phyloP scores from a whole-genome alignment of 2,113 vertebrate species.

The Pelecanus crispus region DNA sequence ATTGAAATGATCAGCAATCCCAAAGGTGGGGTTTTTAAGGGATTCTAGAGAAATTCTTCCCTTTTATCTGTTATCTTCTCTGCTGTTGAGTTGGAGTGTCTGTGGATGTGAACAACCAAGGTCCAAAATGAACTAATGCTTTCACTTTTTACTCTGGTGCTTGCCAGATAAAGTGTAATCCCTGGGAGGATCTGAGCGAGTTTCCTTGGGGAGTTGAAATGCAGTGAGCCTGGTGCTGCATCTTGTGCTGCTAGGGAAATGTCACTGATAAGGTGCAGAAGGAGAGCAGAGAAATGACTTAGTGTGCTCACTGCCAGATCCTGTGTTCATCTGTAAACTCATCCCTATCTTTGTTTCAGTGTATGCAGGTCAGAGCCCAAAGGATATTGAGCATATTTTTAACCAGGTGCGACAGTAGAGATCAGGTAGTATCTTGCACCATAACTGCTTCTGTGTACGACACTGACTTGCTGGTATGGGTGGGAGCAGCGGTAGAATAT shows the following conservation, averaged over 20 bases:
- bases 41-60: conserved; percentile 4
- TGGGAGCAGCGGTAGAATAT: not conserved
- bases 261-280: conserved; percentile 73
- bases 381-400: conserved; percentile 48
- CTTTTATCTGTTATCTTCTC: conserved; percentile 8
- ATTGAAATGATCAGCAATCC: not conserved
- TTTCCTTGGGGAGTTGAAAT: conserved; percentile 71
- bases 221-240: conserved; percentile 58
- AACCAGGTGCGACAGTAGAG: conserved; percentile 31
- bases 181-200: conserved; percentile 57
- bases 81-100: conserved; percentile 36
- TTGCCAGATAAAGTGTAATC: conserved; percentile 62
- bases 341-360: conserved; percentile 60
- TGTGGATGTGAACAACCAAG: conserved; percentile 45
- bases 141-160: conserved; percentile 63
- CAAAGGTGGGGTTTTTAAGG: not conserved
- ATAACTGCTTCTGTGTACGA: not conserved
- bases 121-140: conserved; percentile 55
- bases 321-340: conserved; percentile 53
- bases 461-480: not conserved
- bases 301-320: conserved; percentile 26
- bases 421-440: not conserved
- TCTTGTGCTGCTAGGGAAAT: conserved; percentile 68
- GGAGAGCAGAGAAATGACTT: conserved; percentile 60
- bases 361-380: conserved; percentile 45